Percentiles rank a stretch among this genome's conserved stretches.
Conservation (phyloP, 2,888 invertebrate genomes). For the Ellobium chinense region DNA sequence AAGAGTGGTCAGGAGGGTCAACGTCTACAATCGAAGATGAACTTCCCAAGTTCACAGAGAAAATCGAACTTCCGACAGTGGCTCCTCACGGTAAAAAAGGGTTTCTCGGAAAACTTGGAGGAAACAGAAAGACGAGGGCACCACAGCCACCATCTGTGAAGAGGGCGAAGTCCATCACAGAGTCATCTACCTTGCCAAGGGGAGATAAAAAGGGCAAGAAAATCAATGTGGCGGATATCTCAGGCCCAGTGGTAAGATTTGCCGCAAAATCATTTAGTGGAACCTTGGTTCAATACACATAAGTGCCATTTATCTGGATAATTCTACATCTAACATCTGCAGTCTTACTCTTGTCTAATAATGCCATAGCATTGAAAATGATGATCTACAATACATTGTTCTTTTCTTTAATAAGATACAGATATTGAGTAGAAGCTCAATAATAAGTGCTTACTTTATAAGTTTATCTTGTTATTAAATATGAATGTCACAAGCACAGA, state of each 20-base stretch:
- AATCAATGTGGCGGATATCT: constrained; percentile 71
- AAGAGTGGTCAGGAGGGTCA: constrained; percentile 38
- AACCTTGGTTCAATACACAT: not conserved
- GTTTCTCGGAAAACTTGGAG: constrained; percentile 67
- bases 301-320: not conserved
- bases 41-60: constrained; percentile 55
- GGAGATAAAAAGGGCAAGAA: constrained; percentile 63
- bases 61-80: constrained; percentile 69
- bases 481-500: too few species aligned
- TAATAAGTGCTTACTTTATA: too few species aligned
- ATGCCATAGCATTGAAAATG: too few species aligned
- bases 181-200: constrained; percentile 56
- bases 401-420: too few species aligned
- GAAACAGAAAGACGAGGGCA: constrained; percentile 62
- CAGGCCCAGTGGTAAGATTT: constrained; percentile 70
- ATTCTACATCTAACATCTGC: not conserved
- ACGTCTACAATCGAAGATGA: constrained; percentile 47
- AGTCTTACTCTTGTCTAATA: too few species aligned
- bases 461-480: too few species aligned
- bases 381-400: too few species aligned
- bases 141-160: constrained; percentile 64
- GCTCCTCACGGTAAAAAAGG: constrained; percentile 64
- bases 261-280: not conserved
- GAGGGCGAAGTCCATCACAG: constrained; percentile 70
- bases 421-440: too few species aligned